Evolutionary conservation across 2,797 vertebrate species (phyloP).

Genomic region (Champsocephalus gunnari): DNA sequence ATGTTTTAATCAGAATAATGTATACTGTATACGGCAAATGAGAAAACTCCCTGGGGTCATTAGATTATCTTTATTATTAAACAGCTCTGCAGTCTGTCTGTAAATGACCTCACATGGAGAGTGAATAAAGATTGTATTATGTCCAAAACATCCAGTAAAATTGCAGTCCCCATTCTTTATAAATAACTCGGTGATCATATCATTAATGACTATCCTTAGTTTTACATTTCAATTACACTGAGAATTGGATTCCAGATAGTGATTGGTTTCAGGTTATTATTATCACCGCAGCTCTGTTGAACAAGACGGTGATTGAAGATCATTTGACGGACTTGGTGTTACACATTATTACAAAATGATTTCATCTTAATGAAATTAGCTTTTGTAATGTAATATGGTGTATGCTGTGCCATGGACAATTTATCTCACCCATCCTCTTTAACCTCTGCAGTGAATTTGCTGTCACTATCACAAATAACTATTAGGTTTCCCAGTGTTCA

Average conservation of each 20-base stretch:
- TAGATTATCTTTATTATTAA: neutral
- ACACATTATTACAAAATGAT: constrained; percentile 13
- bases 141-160: neutral
- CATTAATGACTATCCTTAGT: neutral
- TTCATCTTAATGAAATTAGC: constrained; percentile 24
- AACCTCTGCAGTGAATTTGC: neutral
- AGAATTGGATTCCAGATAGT: constrained; percentile 3
- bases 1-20: constrained; percentile 2
- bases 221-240: constrained; percentile 2
- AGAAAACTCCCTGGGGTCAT: neutral
- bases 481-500: neutral
- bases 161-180: neutral
- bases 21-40: neutral
- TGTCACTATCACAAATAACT: neutral
- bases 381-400: constrained; percentile 5
- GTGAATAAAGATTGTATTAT: neutral
- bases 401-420: neutral
- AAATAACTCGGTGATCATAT: neutral
- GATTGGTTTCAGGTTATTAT: constrained; percentile 24
- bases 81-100: neutral
- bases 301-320: neutral
- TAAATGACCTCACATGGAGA: neutral
- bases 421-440: neutral
- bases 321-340: neutral
- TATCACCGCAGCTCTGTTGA: constrained; percentile 8